phyloP scores from a whole-genome alignment of 2,888 invertebrate species.

The Brachylomia viminalis region DNA sequence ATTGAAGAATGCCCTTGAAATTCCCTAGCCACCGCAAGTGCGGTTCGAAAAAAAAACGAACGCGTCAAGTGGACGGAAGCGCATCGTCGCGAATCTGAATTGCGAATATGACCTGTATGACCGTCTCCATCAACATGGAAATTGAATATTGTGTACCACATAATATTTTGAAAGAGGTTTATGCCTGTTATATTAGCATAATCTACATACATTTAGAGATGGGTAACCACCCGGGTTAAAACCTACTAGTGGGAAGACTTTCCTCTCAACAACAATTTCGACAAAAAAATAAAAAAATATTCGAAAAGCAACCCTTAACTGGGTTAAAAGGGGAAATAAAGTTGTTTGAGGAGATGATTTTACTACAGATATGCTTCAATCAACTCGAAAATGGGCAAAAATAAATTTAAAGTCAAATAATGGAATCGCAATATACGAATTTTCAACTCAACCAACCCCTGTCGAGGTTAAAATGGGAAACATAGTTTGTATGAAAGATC shows the following conservation, averaged over 20 bases:
- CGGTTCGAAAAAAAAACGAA: not conserved
- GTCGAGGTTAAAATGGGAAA: not conserved
- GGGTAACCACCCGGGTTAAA: too few relatives aligned
- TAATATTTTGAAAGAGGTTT: not conserved
- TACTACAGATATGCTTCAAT: not conserved
- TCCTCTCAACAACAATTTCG: not conserved
- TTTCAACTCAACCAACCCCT: not conserved
- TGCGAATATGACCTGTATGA: not conserved
- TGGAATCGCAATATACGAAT: not conserved
- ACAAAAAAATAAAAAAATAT: not conserved
- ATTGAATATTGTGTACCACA: not conserved
- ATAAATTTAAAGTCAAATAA: not conserved
- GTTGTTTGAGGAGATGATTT: not conserved
- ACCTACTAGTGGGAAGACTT: too few relatives aligned
- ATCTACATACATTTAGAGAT: too few relatives aligned
- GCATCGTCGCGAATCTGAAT: conserved; percentile 1
- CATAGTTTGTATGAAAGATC: not conserved
- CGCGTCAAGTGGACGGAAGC: not conserved
- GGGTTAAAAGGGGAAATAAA: not conserved
- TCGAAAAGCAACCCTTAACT: too few relatives aligned
- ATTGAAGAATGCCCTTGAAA: conserved; percentile 1
- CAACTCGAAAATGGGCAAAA: not conserved
- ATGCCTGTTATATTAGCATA: not conserved
- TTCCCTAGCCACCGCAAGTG: too few relatives aligned
- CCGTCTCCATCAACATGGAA: not conserved